Evolutionary conservation across 2,888 invertebrate genomes (phyloP).

Genomic region (Idaea aversata): DNA sequence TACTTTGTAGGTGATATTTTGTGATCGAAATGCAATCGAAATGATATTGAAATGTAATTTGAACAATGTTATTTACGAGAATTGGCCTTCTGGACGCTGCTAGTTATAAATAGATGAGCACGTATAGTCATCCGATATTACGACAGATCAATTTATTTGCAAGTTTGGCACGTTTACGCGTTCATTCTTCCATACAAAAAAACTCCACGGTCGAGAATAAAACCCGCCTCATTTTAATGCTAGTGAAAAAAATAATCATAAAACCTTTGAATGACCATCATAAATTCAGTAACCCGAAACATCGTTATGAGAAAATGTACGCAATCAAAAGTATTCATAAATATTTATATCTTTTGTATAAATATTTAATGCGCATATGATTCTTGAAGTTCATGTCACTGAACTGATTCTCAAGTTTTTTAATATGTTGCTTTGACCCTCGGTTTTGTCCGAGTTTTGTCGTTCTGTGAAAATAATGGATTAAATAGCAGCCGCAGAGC

Average conservation of each 20-base stretch:
- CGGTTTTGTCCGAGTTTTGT: not conserved
- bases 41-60: too few species aligned
- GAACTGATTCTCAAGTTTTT: too few species aligned
- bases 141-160: too few species aligned
- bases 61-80: too few species aligned
- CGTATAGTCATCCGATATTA: too few species aligned
- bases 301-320: not conserved
- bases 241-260: not conserved
- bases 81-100: too few species aligned
- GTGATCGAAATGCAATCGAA: too few species aligned
- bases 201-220: not conserved
- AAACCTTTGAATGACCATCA: not conserved
- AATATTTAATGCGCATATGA: not conserved
- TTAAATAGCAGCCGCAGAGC: too few species aligned
- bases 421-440: not conserved
- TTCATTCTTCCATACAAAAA: not conserved
- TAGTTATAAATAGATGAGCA: too few species aligned
- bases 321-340: slow-evolving; percentile 1
- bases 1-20: too few species aligned
- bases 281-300: not conserved
- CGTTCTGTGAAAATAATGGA: too few species aligned
- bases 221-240: not conserved
- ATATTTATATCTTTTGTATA: not conserved
- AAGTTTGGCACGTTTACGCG: too few species aligned
- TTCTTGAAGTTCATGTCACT: not conserved